Percentiles rank a stretch among this genome's conserved stretches.
These are phyloP conservation scores for Petrocephalus microphthalmus DNA, from an alignment of 2,113 vertebrate genomes.

Conservation along the genomic window DNA sequence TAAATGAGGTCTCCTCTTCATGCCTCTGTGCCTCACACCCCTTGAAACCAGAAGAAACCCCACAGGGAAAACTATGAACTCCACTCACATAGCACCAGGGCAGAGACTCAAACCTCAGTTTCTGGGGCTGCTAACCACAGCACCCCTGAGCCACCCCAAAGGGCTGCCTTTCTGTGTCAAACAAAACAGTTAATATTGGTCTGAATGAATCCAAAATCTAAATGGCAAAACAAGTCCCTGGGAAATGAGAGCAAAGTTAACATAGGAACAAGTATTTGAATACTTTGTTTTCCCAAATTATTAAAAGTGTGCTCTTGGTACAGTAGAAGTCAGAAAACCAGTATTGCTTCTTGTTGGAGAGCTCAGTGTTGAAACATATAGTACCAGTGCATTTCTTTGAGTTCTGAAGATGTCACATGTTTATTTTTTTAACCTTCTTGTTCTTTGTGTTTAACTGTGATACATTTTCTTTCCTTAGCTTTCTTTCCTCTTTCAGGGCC, in stretches of 20 bases:
- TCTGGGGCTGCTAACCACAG: not conserved
- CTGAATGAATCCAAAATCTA: not conserved
- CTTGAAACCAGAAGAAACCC: too few species aligned
- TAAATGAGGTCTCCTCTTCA: not conserved
- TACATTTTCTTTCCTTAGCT: not conserved
- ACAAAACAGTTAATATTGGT: not conserved
- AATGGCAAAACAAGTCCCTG: not conserved
- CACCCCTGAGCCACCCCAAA: not conserved
- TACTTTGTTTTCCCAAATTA: not conserved
- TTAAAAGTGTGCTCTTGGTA: not conserved
- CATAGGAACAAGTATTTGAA: not conserved
- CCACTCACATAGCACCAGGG: not conserved
- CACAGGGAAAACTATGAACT: too few species aligned
- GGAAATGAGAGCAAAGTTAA: not conserved
- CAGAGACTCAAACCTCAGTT: not conserved
- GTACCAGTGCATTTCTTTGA: not conserved
- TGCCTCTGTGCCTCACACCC: too few species aligned
- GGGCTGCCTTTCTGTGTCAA: not conserved
- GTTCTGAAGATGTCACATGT: not conserved
- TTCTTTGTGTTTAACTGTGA: not conserved
- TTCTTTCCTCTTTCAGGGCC: not conserved
- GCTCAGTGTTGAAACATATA: not conserved
- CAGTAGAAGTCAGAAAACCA: not conserved
- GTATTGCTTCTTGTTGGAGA: not conserved
- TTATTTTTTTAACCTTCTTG: not conserved